Percentiles rank a stretch among this genome's conserved stretches.
Evolutionary conservation across 2,888 invertebrate genomes (phyloP).

Genomic region (Marasmarcha lunaedactyla): DNA sequence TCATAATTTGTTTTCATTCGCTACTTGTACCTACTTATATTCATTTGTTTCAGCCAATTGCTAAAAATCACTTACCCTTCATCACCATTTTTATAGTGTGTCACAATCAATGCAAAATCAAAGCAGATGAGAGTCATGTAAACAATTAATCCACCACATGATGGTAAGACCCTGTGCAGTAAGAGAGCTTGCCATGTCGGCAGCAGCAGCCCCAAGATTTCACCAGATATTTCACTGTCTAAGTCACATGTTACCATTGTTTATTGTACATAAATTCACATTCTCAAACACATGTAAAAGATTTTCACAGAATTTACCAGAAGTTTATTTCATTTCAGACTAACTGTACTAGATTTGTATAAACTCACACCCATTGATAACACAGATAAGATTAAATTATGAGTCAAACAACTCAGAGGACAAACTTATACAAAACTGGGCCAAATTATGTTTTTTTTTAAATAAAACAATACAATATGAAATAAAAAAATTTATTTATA

Average conservation of each 20-base stretch:
- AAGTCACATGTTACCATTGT: conserved; percentile 56
- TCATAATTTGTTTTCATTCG: no score
- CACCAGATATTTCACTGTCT: conserved; percentile 50
- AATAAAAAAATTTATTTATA: no score
- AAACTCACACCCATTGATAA: conserved; percentile 48
- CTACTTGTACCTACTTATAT: no score
- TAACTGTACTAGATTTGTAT: no score
- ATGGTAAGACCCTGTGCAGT: conserved; percentile 49
- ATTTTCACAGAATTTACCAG: no score
- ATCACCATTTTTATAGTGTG: conserved; percentile 73
- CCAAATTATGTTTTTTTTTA: no score
- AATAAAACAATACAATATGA: no score
- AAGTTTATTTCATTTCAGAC: no score
- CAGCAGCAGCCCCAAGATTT: conserved; percentile 46
- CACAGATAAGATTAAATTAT: conserved; percentile 55
- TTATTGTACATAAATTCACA: background rate
- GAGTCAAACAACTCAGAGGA: no score
- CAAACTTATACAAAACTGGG: no score
- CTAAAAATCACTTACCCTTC: conserved; percentile 31
- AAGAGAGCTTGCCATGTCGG: conserved; percentile 54
- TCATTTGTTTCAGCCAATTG: no score
- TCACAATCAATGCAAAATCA: conserved; percentile 74
- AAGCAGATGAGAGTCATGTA: conserved; percentile 77
- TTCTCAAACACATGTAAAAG: no score
- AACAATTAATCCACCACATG: conserved; percentile 68